A percentile compares a stretch with the other conserved stretches of the same genome.
Conservation (phyloP, 2,113 vertebrate genomes). For the Jaculus jaculus region DNA sequence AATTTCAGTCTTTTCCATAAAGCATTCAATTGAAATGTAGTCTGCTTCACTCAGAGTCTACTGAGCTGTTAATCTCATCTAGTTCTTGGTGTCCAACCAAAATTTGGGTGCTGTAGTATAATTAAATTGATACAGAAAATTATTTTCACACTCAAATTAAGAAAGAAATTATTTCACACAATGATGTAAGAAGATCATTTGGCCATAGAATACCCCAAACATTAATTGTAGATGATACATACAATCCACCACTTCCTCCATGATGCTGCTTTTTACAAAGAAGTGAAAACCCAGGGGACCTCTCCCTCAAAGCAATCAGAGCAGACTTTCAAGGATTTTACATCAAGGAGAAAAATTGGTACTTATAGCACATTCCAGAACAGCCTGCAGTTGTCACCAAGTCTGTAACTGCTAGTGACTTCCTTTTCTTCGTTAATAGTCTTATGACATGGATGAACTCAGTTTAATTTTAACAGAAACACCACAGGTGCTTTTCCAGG, state of each 20-base stretch:
- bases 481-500: background rate
- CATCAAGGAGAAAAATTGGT: background rate
- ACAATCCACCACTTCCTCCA: background rate
- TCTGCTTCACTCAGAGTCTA: background rate
- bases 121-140: background rate
- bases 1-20: background rate
- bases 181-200: background rate
- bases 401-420: background rate
- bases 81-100: background rate
- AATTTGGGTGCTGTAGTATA: background rate
- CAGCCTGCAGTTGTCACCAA: background rate
- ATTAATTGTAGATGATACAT: background rate
- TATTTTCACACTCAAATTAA: background rate
- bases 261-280: background rate
- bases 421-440: background rate
- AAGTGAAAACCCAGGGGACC: background rate
- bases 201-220: background rate
- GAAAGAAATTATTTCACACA: background rate
- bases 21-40: background rate
- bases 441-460: background rate
- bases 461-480: constrained; percentile 16
- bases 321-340: background rate
- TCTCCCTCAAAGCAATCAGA: background rate
- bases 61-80: background rate
- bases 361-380: background rate